These are phyloP conservation scores for Villa cingulata DNA, from an alignment of 2,888 invertebrate genomes.

Conservation along the genomic window DNA sequence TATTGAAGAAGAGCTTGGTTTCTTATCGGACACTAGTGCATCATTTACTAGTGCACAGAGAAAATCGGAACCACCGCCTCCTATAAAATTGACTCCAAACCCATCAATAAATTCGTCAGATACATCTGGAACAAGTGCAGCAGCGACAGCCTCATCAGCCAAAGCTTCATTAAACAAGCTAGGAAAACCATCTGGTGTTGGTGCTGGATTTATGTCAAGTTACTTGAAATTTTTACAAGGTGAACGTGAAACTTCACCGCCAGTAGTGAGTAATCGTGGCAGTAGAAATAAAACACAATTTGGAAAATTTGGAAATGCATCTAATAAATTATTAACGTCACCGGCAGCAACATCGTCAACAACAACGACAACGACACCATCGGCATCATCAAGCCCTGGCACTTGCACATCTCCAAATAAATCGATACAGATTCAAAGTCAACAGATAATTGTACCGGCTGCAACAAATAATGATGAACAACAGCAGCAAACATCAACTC, in stretches of 20 bases:
- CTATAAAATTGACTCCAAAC: slow-evolving; percentile 22
- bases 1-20: slow-evolving; percentile 77
- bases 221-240: slow-evolving; percentile 75
- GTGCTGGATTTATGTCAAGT: slow-evolving; percentile 74
- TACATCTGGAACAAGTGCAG: slow-evolving; percentile 35
- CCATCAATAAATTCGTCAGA: slow-evolving; percentile 25
- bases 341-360: not conserved
- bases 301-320: not conserved
- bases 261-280: slow-evolving; percentile 49
- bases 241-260: slow-evolving; percentile 68
- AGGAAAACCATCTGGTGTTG: slow-evolving; percentile 46
- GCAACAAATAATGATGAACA: slow-evolving; percentile 36
- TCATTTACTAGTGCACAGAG: slow-evolving; percentile 22
- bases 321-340: not conserved
- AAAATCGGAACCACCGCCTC: slow-evolving; percentile 16
- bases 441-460: slow-evolving; percentile 23
- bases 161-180: slow-evolving; percentile 30
- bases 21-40: slow-evolving; percentile 46
- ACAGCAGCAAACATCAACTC: slow-evolving; percentile 36
- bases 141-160: slow-evolving; percentile 25
- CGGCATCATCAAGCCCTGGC: not conserved
- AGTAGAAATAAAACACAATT: slow-evolving; percentile 22
- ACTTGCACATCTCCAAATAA: slow-evolving; percentile 33
- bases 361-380: not conserved
- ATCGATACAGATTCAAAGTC: slow-evolving; percentile 15